Evolutionary conservation across 2,797 vertebrate species (phyloP).

Genomic region (Acanthiza pusilla): DNA sequence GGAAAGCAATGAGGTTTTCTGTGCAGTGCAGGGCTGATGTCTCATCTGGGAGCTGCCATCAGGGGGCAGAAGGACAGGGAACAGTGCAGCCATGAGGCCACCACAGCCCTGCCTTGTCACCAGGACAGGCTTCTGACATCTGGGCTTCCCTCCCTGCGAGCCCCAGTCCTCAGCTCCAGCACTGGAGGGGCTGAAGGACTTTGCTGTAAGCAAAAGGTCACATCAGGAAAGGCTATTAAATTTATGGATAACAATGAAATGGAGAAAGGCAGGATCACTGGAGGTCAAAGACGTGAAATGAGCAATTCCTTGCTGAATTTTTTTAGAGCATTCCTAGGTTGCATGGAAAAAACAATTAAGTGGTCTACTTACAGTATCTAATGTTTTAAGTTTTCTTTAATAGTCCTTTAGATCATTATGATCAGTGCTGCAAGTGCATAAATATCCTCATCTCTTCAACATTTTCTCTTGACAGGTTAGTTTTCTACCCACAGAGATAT

Average conservation of each 20-base stretch:
- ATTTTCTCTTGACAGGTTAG: constrained; percentile 56
- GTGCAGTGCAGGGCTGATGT: background rate
- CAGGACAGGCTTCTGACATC: background rate
- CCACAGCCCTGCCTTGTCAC: accelerated
- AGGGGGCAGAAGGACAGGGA: background rate
- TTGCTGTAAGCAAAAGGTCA: background rate
- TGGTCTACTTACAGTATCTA: background rate
- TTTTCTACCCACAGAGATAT: constrained; percentile 64
- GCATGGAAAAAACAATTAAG: constrained; percentile 19
- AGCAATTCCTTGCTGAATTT: background rate
- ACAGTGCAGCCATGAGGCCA: background rate
- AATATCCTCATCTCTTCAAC: constrained; percentile 50
- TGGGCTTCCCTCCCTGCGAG: background rate
- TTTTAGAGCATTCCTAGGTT: background rate
- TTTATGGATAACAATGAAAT: background rate
- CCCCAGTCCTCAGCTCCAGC: background rate
- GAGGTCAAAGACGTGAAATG: background rate
- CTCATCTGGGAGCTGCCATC: background rate
- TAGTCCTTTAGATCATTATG: constrained; percentile 46
- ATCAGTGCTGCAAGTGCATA: constrained; percentile 35
- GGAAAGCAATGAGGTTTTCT: background rate
- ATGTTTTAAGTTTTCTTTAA: constrained; percentile 54
- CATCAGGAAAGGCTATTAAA: background rate
- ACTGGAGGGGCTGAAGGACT: background rate
- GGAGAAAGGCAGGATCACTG: background rate